phyloP scores from a whole-genome alignment of 2,797 vertebrate species.

The Allochrocebus solatus region DNA sequence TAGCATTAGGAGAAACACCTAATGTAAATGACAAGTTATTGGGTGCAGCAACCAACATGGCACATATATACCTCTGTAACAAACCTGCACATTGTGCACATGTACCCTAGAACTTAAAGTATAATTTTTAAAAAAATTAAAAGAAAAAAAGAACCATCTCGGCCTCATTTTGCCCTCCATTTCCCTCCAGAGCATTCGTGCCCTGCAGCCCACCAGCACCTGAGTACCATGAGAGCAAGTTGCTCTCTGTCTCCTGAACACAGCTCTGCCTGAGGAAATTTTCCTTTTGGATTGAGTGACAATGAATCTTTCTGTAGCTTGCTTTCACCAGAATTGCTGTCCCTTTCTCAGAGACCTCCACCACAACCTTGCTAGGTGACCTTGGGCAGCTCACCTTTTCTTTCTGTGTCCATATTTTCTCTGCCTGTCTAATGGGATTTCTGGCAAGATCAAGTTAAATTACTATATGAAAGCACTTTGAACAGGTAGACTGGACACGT shows the following conservation, averaged over 20 bases:
- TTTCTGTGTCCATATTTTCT: background rate
- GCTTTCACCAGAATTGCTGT: background rate
- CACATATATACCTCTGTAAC: no score
- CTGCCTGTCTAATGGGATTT: background rate
- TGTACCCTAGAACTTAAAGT: no score
- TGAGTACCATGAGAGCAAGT: background rate
- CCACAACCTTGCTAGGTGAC: background rate
- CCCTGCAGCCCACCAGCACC: background rate
- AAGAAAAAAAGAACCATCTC: background rate
- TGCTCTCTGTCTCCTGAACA: background rate
- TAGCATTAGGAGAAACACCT: no score
- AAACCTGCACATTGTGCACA: no score
- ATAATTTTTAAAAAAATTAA: rapidly evolving
- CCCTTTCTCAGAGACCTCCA: background rate
- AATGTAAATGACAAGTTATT: no score
- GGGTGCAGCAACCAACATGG: no score
- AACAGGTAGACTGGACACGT: background rate
- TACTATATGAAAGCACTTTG: background rate
- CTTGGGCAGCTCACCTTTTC: background rate
- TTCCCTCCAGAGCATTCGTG: background rate
- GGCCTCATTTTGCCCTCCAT: background rate
- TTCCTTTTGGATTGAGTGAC: background rate
- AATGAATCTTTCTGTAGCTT: background rate
- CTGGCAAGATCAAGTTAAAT: background rate
- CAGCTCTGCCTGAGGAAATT: background rate